Percentiles rank a stretch among this genome's conserved stretches.
These are phyloP conservation scores for Drosophila ohnishii DNA, from an alignment of 1,140 invertebrate genomes.

Conservation along the genomic window DNA sequence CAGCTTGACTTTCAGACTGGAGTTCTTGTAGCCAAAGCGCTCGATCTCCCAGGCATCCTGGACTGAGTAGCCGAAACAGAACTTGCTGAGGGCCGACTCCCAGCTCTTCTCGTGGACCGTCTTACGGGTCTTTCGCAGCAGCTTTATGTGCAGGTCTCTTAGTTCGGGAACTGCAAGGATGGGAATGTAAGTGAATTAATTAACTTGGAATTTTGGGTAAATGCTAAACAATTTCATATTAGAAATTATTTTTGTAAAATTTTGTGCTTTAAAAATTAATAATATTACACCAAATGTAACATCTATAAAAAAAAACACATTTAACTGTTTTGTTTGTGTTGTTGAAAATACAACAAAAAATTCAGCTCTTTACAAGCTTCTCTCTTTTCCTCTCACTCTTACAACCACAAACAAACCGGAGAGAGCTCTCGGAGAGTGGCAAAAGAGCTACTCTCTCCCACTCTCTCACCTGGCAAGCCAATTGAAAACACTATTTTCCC, in stretches of 20 bases:
- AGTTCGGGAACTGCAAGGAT: slow-evolving; percentile 88
- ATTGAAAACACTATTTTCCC: slow-evolving; percentile 20
- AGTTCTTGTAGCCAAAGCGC: slow-evolving; percentile 97
- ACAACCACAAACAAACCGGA: slow-evolving; percentile 5
- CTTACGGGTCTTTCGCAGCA: slow-evolving; percentile 93
- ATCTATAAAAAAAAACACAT: not conserved
- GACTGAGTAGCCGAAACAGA: slow-evolving; percentile 92
- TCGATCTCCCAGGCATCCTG: slow-evolving; percentile 98
- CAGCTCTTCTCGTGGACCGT: slow-evolving; percentile 93
- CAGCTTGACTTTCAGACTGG: slow-evolving; percentile 93
- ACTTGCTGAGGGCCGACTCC: slow-evolving; percentile 95
- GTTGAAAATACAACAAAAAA: slow-evolving; percentile 1
- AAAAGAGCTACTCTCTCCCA: not conserved
- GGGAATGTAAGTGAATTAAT: not conserved
- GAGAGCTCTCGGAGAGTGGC: not conserved
- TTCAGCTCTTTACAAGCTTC: not conserved
- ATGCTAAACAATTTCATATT: too few species aligned
- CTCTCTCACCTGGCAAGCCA: slow-evolving; percentile 2
- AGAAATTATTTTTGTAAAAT: too few species aligned
- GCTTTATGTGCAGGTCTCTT: slow-evolving; percentile 93
- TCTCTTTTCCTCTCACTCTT: not conserved
- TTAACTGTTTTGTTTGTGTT: slow-evolving; percentile 6
- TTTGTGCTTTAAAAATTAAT: not conserved
- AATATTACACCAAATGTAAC: not conserved
- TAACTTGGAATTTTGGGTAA: not conserved